Evolutionary conservation across 2,113 vertebrate genomes (phyloP).

Genomic region (Cyprinodon tularosa): DNA sequence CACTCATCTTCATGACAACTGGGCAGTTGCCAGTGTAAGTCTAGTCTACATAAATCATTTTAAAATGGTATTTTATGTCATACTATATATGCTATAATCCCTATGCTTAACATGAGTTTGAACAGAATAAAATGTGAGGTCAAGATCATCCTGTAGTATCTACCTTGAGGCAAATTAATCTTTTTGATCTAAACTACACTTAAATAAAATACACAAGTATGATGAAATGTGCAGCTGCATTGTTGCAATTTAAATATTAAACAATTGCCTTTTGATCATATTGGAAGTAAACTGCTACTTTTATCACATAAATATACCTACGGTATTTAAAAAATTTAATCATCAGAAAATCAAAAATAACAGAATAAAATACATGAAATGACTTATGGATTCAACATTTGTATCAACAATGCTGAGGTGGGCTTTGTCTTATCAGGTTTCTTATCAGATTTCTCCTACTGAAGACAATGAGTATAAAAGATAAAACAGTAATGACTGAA

Average conservation of each 20-base stretch:
- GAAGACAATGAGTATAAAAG: slow-evolving; percentile 49
- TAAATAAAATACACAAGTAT: not conserved
- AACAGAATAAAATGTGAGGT: no score
- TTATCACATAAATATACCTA: slow-evolving; percentile 7
- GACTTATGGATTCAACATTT: slow-evolving; percentile 64
- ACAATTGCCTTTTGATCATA: slow-evolving; percentile 23
- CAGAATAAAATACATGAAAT: slow-evolving; percentile 6
- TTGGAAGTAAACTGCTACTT: slow-evolving; percentile 19
- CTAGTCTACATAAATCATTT: no score
- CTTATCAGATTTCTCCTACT: slow-evolving; percentile 56
- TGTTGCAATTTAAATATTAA: slow-evolving; percentile 11
- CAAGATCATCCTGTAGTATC: no score
- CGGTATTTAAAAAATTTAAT: slow-evolving; percentile 6
- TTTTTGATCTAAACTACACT: no score
- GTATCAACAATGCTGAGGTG: slow-evolving; percentile 55
- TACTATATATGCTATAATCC: no score
- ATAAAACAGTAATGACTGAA: slow-evolving; percentile 31
- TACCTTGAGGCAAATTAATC: no score
- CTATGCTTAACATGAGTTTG: no score
- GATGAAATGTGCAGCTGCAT: not conserved
- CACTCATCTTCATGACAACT: no score
- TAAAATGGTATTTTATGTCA: no score
- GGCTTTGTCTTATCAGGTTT: slow-evolving; percentile 63
- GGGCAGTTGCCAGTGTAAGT: no score
- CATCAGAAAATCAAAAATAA: slow-evolving; percentile 32